These are phyloP conservation scores for Mormyrops attenuatus DNA, from an alignment of 2,797 vertebrate species.

Conservation along the genomic window DNA sequence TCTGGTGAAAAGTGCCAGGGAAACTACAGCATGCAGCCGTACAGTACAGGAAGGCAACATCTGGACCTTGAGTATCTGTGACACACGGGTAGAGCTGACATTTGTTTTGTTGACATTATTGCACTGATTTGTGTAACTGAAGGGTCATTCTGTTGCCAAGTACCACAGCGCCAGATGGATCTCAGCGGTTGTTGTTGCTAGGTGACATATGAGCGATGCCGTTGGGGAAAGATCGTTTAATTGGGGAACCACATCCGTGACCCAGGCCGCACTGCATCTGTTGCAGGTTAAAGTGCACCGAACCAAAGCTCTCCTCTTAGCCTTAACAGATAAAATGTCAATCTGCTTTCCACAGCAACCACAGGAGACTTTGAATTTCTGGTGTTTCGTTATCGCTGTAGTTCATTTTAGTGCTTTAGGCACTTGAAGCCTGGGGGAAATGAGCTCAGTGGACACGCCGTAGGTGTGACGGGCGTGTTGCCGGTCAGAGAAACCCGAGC, in stretches of 20 bases:
- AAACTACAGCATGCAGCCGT: too few relatives aligned
- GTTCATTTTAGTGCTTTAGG: background rate
- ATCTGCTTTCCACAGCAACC: background rate
- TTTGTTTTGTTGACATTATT: slow-evolving; percentile 14
- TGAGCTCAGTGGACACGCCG: background rate
- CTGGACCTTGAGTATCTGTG: background rate
- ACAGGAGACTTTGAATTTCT: background rate
- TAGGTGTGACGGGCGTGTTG: background rate
- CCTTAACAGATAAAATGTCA: background rate
- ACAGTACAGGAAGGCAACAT: background rate
- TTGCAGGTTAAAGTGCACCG: background rate
- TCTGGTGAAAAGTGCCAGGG: background rate
- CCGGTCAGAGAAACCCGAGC: background rate
- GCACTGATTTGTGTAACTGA: slow-evolving; percentile 11
- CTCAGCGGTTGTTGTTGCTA: slow-evolving; percentile 22
- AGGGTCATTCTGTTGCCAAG: slow-evolving; percentile 14
- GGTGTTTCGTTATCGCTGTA: background rate
- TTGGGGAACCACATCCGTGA: background rate
- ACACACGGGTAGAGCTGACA: background rate
- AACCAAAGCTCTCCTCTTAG: background rate
- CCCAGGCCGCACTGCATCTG: background rate
- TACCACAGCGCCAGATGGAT: slow-evolving; percentile 7
- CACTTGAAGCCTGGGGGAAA: background rate
- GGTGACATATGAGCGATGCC: slow-evolving; percentile 17
- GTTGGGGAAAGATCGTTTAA: background rate